These are phyloP conservation scores for Molothrus ater DNA, from an alignment of 2,797 vertebrate genomes.

Conservation along the genomic window DNA sequence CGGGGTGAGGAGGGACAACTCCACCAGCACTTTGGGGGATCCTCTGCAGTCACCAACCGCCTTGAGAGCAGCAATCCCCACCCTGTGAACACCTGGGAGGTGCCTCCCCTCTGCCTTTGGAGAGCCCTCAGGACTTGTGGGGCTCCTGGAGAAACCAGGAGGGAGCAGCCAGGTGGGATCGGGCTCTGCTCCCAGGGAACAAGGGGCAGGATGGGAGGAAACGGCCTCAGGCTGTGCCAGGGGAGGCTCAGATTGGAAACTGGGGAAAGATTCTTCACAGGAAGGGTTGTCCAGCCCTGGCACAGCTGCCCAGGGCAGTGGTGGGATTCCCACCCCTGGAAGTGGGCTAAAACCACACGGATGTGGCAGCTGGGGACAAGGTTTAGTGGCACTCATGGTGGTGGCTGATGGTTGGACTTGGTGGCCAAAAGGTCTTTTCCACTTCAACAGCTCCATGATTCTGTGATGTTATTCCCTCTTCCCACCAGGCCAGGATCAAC, in stretches of 20 bases:
- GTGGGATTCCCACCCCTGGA: not conserved
- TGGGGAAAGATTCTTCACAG: not conserved
- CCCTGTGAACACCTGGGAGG: not conserved
- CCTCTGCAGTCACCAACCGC: too few relatives aligned
- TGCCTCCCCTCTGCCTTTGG: not conserved
- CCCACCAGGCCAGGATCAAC: not conserved
- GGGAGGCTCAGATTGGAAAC: not conserved
- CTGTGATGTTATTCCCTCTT: not conserved
- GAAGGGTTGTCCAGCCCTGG: not conserved
- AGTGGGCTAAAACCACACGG: fast-evolving
- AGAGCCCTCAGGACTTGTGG: not conserved
- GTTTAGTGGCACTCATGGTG: fast-evolving
- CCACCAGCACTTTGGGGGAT: not conserved
- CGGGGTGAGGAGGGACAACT: not conserved
- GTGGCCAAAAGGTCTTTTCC: not conserved
- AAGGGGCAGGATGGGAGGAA: not conserved
- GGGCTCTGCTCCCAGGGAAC: not conserved
- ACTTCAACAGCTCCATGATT: too few relatives aligned
- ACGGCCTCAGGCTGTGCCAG: fast-evolving
- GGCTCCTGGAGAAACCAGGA: not conserved
- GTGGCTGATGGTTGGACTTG: not conserved
- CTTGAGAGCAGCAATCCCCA: not conserved
- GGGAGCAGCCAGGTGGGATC: fast-evolving
- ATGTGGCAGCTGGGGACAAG: not conserved
- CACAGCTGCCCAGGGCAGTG: not conserved